Evolutionary conservation across 64 coral and sea anemone genomes (phyloP), one percentile per base, ranked within the genome.

Genomic region (Hydrozoanthus tunicans): DNA sequence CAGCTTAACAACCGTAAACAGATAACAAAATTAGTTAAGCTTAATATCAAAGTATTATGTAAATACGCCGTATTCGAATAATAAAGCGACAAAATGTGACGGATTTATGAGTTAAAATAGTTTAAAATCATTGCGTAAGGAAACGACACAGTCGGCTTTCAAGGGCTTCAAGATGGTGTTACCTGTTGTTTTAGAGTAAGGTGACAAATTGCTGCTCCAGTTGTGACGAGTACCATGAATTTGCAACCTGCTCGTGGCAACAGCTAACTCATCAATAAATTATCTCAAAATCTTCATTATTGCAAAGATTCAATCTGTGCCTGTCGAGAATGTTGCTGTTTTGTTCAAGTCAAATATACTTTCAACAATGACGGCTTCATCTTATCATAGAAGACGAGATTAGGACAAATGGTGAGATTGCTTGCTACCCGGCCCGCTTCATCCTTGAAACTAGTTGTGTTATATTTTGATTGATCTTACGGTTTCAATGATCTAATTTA

Each of bases 131-230:
- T 67, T 59, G n/a, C 15, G 32, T 6, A 58, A 17, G 17, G 8
- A 25, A 4, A 9, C 9, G 51, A 56, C 6, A 58, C 6, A 54
- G 6, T 1, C 15, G 5, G 9, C 53, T 15, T 88, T 58, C 2
- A 58, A 43, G 13, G 2, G 5, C 58, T 59, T 74, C 14, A 6
- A 27, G 32, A 88, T 9, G 25, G 53, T 43, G 26, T 27, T 58
- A 88, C 84, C 84, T 88, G 84, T 73, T 88, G 57, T 25, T 88
- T 88, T 32, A 24, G 43, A 11, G 59, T 43, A 88, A 61, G 27
- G 20, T 88, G 84, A 88, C 84, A 88, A 88, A 88, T 88, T 88
- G 68, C 17, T 88, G 11, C 56, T 8, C 70, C 69, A 13, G 68
- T 14, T 59, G 24, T 88, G 84, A 88, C 59, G 67, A 7, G 67